A percentile compares a stretch with the other conserved stretches of the same genome.
Conservation (phyloP, 2,888 invertebrate genomes). For the Pyrrhia umbra region DNA sequence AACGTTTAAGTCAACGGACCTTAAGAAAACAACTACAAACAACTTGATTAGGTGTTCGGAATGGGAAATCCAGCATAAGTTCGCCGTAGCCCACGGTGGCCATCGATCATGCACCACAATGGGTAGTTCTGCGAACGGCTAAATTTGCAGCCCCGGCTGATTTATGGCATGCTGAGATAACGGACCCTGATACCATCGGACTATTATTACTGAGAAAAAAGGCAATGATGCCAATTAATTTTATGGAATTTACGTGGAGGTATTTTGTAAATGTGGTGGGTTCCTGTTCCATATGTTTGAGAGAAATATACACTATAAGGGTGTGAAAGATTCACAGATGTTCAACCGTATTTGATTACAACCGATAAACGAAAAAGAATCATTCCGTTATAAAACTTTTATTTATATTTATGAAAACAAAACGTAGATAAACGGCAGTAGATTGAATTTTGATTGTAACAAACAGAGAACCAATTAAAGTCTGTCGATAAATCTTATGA, state of each 20-base stretch:
- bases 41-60: conserved; percentile 42
- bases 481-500: too few species aligned
- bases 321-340: neutral
- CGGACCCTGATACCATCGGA: conserved; percentile 59
- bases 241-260: conserved; percentile 56
- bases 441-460: too few species aligned
- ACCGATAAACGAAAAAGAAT: neutral
- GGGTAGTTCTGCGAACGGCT: conserved; percentile 66
- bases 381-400: too few species aligned
- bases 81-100: conserved; percentile 42
- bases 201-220: conserved; percentile 59
- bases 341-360: neutral
- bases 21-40: conserved; percentile 44
- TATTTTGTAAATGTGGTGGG: conserved; percentile 39
- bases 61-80: conserved; percentile 33
- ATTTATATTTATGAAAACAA: too few species aligned
- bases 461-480: too few species aligned
- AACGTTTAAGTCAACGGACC: conserved; percentile 6
- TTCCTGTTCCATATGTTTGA: conserved; percentile 1
- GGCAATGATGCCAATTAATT: conserved; percentile 65
- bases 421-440: too few species aligned
- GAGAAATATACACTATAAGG: too few species aligned
- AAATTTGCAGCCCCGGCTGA: conserved; percentile 77
- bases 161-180: conserved; percentile 72
- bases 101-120: conserved; percentile 71